Evolutionary conservation across 1,140 invertebrate species (phyloP), one percentile per base, ranked within the genome.

Genomic region (Nasonia giraulti): DNA sequence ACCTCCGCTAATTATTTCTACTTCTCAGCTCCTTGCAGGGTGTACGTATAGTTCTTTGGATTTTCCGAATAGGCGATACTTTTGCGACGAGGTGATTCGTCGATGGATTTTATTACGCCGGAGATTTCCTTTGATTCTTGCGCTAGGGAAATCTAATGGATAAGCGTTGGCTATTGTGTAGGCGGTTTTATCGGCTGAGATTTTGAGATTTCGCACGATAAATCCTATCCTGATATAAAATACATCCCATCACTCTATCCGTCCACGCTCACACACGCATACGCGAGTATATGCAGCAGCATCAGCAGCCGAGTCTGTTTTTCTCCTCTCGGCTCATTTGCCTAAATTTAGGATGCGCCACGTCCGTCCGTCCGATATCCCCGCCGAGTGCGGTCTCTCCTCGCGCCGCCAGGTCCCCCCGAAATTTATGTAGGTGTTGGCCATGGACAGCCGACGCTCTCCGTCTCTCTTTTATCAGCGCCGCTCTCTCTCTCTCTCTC

Each of bases 351-450:
- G 55, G 55, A 62, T 62, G 55, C 55, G 55, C 55, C 55, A 62
- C 55, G 55, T 62, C 55, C 55, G 55, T 62, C 55, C 55, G 55
- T 62, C 55, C 55, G 55, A 62, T 62, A 62, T 86, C 73, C 31
- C 62, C 71, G 55, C 62, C 71, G 55, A 62, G 55, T 62, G 55
- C 66, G 79, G n/a, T 27, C 27, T 27, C 27, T n/a, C 76, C 23
- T 37, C 62, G 40, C 80, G 66, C 83, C 74, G 27, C 75, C 33
- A 47, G 76, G 80, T 79, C 40, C 69, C n/a, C 50, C 66, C 27
- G 33, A 92, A 93, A 93, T 93, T 93, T 93, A 93, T 93, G 92
- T 93, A 93, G 92, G 92, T 93, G 92, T 93, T 92, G 91, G 89
- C 90, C 91, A 88, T 91, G 90, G 92, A 62, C 55, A 62, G 55